Base-by-base conservation (phyloP, 2,797 vertebrate genomes). In the Phaenicophaeus curvirostris region DNA sequence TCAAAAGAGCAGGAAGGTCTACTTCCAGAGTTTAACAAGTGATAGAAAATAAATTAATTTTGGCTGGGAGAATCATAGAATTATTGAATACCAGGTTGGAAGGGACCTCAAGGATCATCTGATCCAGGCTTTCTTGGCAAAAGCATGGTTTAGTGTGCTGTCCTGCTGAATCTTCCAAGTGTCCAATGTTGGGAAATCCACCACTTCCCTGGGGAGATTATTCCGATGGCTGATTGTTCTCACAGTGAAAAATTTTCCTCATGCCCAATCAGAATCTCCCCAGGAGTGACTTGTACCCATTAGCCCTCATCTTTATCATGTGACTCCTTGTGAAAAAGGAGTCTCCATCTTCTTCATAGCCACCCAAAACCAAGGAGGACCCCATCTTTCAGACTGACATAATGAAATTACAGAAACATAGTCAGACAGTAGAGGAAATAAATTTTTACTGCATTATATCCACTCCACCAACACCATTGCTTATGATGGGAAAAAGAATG, bases 391-490 rank as follows among this genome's bases (percentile, higher is more conserved):
- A 97, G 66, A 53, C 48, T 42, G 31, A 93, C 74, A 46, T 78
- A 50, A 93, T 91, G 85, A 91, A 97, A 82, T 33, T 37, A 69
- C n/a, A 93, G 65, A 55, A 93, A 96, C 55, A 57, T 69, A 48
- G 73, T 78, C 31, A 91, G 8, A 84, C 15, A 78, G 69, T 95
- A 62, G 23, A 96, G 37, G 55, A 94, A 93, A 72, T 77, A 85
- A 71, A 68, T 88, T 93, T 85, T 53, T 75, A 62, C 48, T 79
- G 28, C 24, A 3, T 65, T 57, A 23, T 75, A 39, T 42, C 67
- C 69, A 50, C 42, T 21, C 55, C 81, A 46, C 25, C 21, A 73
- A 57, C 55, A 44, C 15, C 42, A 46, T 35, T 91, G 16, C 63
- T 97, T 94, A 85, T 77, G 33, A 81, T 79, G 41, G 14, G 31